phyloP scores from a whole-genome alignment of 2,888 invertebrate genomes.

The Aphrophora alni region DNA sequence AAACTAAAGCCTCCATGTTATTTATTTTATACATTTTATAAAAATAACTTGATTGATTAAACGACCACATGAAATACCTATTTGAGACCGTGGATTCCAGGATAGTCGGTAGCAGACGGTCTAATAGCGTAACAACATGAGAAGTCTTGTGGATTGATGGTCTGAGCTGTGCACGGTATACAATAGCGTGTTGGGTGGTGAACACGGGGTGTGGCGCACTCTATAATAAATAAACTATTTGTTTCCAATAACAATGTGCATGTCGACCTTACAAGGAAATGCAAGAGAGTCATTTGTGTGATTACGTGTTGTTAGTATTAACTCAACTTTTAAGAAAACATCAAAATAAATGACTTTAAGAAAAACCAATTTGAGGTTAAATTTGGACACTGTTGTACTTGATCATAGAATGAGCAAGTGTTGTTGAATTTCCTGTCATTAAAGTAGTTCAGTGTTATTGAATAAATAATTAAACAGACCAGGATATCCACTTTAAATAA shows the following conservation, averaged over 20 bases:
- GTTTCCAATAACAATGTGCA: not conserved
- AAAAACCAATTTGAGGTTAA: no score
- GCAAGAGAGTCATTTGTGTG: not conserved
- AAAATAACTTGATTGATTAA: not conserved
- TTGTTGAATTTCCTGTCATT: no score
- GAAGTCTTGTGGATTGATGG: not conserved
- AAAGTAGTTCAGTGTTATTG: no score
- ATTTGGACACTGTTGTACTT: no score
- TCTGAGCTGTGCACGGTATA: not conserved
- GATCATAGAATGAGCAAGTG: no score
- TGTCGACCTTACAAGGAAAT: not conserved
- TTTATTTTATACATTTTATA: not conserved
- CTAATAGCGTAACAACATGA: not conserved
- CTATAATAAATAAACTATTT: not conserved
- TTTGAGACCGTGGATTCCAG: not conserved
- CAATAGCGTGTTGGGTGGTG: constrained; percentile 4
- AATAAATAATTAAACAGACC: no score
- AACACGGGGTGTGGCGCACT: not conserved
- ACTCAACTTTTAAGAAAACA: no score
- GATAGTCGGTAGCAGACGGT: not conserved
- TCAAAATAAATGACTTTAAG: no score
- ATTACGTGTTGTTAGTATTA: no score
- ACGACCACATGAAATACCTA: not conserved
- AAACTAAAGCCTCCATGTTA: not conserved
- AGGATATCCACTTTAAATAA: no score